Base-by-base conservation (phyloP, 2,888 invertebrate genomes). In the Tinea pellionella region DNA sequence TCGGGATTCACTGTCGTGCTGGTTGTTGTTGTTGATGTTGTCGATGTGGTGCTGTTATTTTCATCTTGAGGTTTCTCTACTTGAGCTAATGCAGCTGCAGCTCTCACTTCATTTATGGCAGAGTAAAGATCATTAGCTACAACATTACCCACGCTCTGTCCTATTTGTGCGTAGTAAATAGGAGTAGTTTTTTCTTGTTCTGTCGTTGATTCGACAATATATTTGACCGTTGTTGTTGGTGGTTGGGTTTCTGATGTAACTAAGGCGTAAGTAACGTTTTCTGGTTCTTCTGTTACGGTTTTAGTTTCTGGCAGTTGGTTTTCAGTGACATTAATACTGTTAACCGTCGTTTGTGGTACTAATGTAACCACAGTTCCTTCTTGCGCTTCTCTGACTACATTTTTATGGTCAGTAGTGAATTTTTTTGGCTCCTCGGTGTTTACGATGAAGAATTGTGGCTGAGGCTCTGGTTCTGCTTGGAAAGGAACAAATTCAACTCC, bases 71-170 rank as follows among this genome's bases (percentile, higher is more conserved):
- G 86, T 59, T 89, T 89, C 63, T 91, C 90, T 0, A 89, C 77
- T 61, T 90, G 88, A 0, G 90, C 90, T 61, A 91, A 68, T 32
- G 89, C 88, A 57, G 91, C 90, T 11, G 90, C 90, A 0, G 89
- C 89, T 71, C 91, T 89, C 19, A 89, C 88, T 63, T 89, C 91
- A 12, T 91, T 91, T 30, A 92, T 75, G 0, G 90, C 89, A 0
- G 91, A 87, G 65, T 89, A 92, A 64, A 89, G 83, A 0, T 81
- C 82, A 63, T 77, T 79, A 0, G 84, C 79, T 43, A 82, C 72
- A 42, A 75, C 72, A 63, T 73, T 75, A 0, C 78, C 81, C 2
- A 81, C 74, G 53, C 74, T 79, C 69, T 78, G 81, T 15, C 82
- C 82, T 0, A 88, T 74, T 68, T 89, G 88, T 7, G 86, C 80